Conservation (phyloP, 2,888 invertebrate genomes). For the Plebejus argus region DNA sequence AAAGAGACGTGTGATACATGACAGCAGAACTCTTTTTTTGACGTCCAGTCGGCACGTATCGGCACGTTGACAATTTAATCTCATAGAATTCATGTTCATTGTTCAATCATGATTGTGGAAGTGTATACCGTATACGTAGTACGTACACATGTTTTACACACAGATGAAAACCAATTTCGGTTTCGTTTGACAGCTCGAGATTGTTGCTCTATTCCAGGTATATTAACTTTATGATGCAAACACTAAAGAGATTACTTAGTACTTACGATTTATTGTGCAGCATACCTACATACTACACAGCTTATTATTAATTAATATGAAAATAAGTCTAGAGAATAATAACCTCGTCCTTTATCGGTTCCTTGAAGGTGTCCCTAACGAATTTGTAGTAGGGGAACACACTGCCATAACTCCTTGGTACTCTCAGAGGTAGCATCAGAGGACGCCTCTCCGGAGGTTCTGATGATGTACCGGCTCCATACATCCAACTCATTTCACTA, state of each 20-base stretch:
- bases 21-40: too few relatives aligned
- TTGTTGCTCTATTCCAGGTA: too few relatives aligned
- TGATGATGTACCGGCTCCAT: conserved; percentile 54
- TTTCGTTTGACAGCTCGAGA: too few relatives aligned
- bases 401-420: conserved; percentile 82
- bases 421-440: conserved; percentile 62
- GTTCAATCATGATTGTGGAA: too few relatives aligned
- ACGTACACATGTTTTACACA: too few relatives aligned
- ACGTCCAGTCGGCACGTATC: too few relatives aligned
- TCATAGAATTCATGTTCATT: too few relatives aligned
- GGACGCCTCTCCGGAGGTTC: conserved; percentile 61
- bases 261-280: background rate
- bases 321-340: conserved; percentile 31
- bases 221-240: too few relatives aligned
- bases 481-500: conserved; percentile 52
- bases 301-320: background rate
- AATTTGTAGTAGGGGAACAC: conserved; percentile 83
- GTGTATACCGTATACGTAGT: too few relatives aligned
- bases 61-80: too few relatives aligned
- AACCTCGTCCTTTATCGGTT: conserved; percentile 64
- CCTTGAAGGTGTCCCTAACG: conserved; percentile 72
- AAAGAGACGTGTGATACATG: too few relatives aligned
- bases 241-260: background rate
- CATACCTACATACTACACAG: background rate
- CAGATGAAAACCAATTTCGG: too few relatives aligned